phyloP scores from a whole-genome alignment of 2,888 invertebrate genomes.

The Athripsodes cinereus region DNA sequence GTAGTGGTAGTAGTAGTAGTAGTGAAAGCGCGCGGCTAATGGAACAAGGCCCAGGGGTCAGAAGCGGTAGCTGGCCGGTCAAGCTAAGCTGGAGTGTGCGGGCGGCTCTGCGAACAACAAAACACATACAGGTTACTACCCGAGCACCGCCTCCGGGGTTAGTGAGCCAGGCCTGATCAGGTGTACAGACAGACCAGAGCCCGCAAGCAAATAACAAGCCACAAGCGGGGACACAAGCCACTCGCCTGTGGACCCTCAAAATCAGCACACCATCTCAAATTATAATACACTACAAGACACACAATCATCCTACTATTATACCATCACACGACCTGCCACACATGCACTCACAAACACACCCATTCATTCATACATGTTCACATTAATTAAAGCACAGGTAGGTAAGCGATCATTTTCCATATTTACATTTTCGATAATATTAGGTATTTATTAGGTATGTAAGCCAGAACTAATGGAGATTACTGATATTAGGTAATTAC shows the following conservation, averaged over 20 bases:
- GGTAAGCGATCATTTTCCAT: constrained; percentile 6
- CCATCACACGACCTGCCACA: neutral
- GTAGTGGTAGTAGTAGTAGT: constrained; percentile 25
- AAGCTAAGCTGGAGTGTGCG: constrained; percentile 19
- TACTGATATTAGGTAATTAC: neutral
- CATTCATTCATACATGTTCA: neutral
- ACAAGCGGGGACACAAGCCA: neutral
- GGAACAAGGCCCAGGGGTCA: constrained; percentile 43
- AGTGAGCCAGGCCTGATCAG: constrained; percentile 1
- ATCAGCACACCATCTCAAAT: neutral
- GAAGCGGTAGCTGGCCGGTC: constrained; percentile 21
- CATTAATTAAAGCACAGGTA: neutral
- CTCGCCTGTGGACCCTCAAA: neutral
- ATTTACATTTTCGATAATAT: neutral
- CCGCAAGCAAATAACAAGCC: constrained; percentile 1
- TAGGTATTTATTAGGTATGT: neutral
- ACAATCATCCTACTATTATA: neutral
- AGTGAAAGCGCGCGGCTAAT: constrained; percentile 40
- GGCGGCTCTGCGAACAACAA: constrained; percentile 52
- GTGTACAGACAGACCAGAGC: constrained; percentile 1
- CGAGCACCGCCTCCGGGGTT: constrained; percentile 13
- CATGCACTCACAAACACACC: neutral
- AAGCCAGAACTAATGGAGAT: neutral
- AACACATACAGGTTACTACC: constrained; percentile 27
- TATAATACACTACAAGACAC: neutral